Percentiles rank a stretch among this genome's conserved stretches.
Conservation (phyloP, 2,797 vertebrate species). For the Tolypeutes matacus region DNA sequence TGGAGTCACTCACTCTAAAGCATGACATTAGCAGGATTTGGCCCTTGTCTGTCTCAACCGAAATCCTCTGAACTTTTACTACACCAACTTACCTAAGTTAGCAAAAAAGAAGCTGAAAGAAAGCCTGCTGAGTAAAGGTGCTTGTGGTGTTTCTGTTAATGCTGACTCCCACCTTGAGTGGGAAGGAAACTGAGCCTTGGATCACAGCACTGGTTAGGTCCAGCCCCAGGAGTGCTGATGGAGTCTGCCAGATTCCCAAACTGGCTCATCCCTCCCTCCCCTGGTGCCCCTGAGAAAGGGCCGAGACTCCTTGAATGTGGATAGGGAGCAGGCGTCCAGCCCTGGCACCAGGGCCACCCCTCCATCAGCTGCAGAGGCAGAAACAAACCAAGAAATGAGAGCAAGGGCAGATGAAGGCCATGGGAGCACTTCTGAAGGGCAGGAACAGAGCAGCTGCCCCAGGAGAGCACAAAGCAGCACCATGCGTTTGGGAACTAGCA, state of each 20-base stretch:
- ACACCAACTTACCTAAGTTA: not conserved
- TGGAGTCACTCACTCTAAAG: not conserved
- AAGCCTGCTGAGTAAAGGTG: not conserved
- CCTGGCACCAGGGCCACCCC: not conserved
- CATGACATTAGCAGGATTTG: not conserved
- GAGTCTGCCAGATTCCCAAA: not conserved
- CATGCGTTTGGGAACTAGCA: not conserved
- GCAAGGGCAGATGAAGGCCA: not conserved
- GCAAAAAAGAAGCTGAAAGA: not conserved
- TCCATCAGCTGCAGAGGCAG: not conserved
- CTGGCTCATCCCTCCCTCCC: not conserved
- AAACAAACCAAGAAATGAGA: not conserved
- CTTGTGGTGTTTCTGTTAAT: not conserved
- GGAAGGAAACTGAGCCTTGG: not conserved
- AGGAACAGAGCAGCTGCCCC: not conserved
- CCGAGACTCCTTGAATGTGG: fast-evolving
- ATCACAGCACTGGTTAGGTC: not conserved
- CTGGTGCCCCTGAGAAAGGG: not conserved
- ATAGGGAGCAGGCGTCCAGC: no score
- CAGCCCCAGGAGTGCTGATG: not conserved
- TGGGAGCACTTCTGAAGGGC: no score
- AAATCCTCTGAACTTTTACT: not conserved
- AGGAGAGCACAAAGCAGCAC: not conserved
- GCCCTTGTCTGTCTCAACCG: not conserved
- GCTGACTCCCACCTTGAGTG: not conserved